These are phyloP conservation scores for Acanthornis magna DNA, from an alignment of 2,797 vertebrate genomes.

Conservation along the genomic window DNA sequence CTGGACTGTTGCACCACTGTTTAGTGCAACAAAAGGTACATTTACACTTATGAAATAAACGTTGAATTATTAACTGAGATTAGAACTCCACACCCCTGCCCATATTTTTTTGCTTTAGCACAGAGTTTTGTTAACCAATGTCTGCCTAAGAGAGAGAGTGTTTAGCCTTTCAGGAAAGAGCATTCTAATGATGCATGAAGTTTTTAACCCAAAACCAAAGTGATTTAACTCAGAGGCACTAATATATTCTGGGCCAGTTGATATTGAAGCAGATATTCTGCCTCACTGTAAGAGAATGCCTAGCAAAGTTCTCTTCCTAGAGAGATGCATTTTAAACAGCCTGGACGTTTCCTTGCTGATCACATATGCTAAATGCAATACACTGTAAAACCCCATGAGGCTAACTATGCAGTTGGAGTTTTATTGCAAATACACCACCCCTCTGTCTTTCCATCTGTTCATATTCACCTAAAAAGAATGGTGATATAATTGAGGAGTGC, in stretches of 20 bases:
- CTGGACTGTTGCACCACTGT: not conserved
- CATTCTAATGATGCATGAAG: not conserved
- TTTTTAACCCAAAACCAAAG: not conserved
- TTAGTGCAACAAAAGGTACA: not conserved
- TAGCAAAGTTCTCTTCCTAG: not conserved
- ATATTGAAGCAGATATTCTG: not conserved
- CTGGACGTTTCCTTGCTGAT: not conserved
- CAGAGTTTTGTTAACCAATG: not conserved
- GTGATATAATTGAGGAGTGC: constrained; percentile 51
- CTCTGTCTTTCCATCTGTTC: constrained; percentile 66
- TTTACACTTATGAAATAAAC: not conserved
- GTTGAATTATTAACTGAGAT: not conserved
- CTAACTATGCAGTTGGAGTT: constrained; percentile 47
- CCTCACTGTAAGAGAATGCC: not conserved
- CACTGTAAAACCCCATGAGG: constrained; percentile 28
- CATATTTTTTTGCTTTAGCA: not conserved
- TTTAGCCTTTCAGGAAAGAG: not conserved
- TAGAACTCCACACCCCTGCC: not conserved
- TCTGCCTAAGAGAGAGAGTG: not conserved
- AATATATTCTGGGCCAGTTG: not conserved
- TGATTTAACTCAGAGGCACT: not conserved
- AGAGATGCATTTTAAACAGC: not conserved
- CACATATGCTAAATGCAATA: constrained; percentile 20
- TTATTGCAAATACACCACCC: constrained; percentile 73
- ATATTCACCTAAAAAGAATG: constrained; percentile 65